These are phyloP conservation scores for Phodopus roborovskii DNA, from an alignment of 2,113 vertebrate genomes.

Conservation along the genomic window DNA sequence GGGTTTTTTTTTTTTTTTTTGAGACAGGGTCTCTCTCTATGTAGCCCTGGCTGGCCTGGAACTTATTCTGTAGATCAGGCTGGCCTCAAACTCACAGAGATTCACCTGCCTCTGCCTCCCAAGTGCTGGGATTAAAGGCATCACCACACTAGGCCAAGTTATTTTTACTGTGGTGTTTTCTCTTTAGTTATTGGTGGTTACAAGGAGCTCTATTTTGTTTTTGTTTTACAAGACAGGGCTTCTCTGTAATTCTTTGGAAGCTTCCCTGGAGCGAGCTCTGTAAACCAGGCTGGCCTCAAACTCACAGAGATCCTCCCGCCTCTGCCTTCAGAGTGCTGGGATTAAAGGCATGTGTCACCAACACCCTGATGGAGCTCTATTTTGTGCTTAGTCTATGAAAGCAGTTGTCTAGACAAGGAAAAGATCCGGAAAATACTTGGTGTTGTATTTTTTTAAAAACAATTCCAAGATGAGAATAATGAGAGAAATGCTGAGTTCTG, in stretches of 20 bases:
- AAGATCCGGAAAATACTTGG: conserved; percentile 10
- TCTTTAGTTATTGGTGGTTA: conserved; percentile 3
- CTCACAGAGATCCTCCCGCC: too few species aligned
- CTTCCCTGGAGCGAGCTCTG: too few species aligned
- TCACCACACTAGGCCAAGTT: neutral
- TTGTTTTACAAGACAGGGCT: too few species aligned
- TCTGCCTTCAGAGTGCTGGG: too few species aligned
- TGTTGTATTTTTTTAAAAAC: conserved; percentile 23
- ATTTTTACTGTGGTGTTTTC: conserved; percentile 45
- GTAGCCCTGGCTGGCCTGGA: neutral
- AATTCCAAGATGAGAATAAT: neutral
- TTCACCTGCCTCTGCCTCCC: neutral
- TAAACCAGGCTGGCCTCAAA: too few species aligned
- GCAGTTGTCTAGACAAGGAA: conserved; percentile 32
- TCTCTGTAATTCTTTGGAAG: too few species aligned
- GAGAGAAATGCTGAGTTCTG: conserved; percentile 23
- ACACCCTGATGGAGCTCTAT: neutral
- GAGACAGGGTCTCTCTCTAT: neutral
- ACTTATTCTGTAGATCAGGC: neutral
- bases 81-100: neutral
- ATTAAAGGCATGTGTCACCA: too few species aligned
- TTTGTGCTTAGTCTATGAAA: conserved; percentile 50
- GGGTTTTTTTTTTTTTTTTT: neutral
- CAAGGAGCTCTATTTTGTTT: conserved; percentile 20
- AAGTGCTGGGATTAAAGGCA: neutral